phyloP scores from a whole-genome alignment of 2,113 vertebrate genomes.

The Aplodontia rufa region DNA sequence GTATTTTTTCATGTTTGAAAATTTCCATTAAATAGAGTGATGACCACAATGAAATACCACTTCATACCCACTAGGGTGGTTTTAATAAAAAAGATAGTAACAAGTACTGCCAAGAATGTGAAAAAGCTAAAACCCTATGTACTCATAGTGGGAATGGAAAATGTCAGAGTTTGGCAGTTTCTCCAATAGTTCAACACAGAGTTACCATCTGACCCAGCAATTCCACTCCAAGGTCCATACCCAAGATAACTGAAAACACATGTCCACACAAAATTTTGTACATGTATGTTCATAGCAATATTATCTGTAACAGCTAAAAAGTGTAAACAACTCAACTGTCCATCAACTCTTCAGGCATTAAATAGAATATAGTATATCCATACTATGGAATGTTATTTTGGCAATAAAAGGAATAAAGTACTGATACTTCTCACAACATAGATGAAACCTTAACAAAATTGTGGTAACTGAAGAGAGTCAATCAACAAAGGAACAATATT shows the following conservation, averaged over 20 bases:
- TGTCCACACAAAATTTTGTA: neutral
- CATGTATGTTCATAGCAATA: neutral
- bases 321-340: neutral
- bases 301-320: neutral
- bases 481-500: neutral
- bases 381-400: neutral
- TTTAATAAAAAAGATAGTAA: neutral
- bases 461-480: neutral
- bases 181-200: neutral
- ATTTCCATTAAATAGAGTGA: neutral
- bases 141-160: neutral
- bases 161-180: neutral
- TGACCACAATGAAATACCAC: neutral
- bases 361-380: neutral
- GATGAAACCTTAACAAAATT: constrained; percentile 11
- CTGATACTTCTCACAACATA: neutral
- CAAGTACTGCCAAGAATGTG: neutral
- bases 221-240: neutral
- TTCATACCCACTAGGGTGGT: neutral
- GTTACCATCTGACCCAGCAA: neutral
- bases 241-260: neutral
- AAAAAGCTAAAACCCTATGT: neutral
- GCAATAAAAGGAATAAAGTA: constrained; percentile 11
- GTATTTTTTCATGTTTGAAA: neutral
- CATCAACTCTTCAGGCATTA: neutral